Evolutionary conservation across 1,140 invertebrate species (phyloP).

Genomic region (Apis dorsata): DNA sequence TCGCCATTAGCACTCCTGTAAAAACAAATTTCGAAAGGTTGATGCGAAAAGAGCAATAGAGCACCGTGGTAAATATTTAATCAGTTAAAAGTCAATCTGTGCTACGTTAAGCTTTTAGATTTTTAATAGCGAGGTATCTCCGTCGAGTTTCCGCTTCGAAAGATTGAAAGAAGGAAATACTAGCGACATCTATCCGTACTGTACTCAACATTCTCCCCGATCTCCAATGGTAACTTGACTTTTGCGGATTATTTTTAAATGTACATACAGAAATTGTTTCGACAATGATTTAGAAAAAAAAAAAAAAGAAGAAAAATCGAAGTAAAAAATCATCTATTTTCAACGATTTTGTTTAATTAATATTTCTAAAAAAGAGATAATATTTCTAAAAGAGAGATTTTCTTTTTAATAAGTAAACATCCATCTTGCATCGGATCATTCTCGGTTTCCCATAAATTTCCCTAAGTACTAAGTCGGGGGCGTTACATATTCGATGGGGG

Average conservation of each 20-base stretch:
- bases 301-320: not conserved
- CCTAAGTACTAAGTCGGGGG: not conserved
- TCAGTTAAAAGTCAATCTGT: not conserved
- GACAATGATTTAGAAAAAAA: not conserved
- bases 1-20: not conserved
- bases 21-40: not conserved
- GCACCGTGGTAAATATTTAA: not conserved
- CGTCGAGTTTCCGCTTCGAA: not conserved
- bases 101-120: not conserved
- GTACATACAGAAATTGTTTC: not conserved
- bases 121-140: too few relatives aligned
- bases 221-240: too few relatives aligned
- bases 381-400: not conserved
- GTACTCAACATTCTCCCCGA: not conserved
- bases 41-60: not conserved
- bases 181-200: slow-evolving; percentile 17
- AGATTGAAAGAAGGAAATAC: not conserved
- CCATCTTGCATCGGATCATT: not conserved
- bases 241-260: too few relatives aligned
- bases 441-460: not conserved
- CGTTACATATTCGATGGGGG: not conserved
- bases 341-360: not conserved
- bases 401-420: not conserved
- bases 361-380: not conserved
- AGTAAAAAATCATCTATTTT: not conserved